phyloP scores from a whole-genome alignment of 1,140 invertebrate species.

The Drosophila rhopaloa region DNA sequence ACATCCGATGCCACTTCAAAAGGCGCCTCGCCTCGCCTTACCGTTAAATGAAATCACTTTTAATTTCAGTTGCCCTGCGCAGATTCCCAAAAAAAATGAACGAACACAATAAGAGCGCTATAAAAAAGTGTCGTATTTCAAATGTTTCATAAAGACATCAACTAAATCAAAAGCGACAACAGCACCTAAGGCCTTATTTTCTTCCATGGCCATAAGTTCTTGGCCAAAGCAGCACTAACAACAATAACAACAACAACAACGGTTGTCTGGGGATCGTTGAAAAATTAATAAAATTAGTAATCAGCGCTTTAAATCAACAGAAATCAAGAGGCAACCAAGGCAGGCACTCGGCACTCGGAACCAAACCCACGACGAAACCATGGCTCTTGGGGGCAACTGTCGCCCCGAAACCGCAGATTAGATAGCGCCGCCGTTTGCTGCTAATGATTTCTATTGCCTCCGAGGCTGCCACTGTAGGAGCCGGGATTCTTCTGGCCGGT shows the following conservation, averaged over 20 bases:
- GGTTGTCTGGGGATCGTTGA: conserved; percentile 58
- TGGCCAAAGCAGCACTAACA: conserved; percentile 14
- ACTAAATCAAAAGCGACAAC: conserved; percentile 82
- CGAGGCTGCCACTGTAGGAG: conserved; percentile 51
- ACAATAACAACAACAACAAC: conserved; percentile 26
- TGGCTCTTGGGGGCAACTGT: conserved; percentile 9
- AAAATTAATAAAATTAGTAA: conserved; percentile 84
- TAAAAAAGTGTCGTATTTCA: conserved; percentile 80
- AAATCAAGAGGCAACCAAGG: conserved; percentile 67
- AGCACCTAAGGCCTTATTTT: conserved; percentile 53
- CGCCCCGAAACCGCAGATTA: conserved; percentile 65
- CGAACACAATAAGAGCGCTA: conserved; percentile 25
- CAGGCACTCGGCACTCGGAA: conserved; percentile 36
- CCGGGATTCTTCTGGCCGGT: conserved; percentile 24
- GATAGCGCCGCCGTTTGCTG: conserved; percentile 71
- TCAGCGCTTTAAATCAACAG: conserved; percentile 80
- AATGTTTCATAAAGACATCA: conserved; percentile 83
- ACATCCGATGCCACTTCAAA: conserved; percentile 70
- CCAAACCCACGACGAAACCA: conserved; percentile 7
- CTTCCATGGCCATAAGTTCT: conserved; percentile 32
- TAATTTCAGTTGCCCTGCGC: conserved; percentile 60
- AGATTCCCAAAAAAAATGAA: conserved; percentile 13
- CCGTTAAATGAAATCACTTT: conserved; percentile 83
- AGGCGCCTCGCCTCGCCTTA: conserved; percentile 64
- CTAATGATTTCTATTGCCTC: conserved; percentile 80